Evolutionary conservation across 2,797 vertebrate species (phyloP), one percentile per base, ranked within the genome.

Genomic region (Alfaro cultratus): DNA sequence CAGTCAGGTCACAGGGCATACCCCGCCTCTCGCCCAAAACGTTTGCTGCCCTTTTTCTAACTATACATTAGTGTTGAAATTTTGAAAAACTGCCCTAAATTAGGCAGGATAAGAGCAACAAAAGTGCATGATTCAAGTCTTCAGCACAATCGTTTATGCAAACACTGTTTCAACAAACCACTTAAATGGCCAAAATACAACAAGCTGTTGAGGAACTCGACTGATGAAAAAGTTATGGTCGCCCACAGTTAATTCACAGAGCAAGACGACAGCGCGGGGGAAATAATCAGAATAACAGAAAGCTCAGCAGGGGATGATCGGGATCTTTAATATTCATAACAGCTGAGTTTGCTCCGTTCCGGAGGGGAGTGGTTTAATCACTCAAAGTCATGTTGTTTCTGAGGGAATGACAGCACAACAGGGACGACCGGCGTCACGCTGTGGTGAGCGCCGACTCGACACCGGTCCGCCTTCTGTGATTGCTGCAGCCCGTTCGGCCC

Each of bases 301-400:
- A 81, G 76, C 89, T 75, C 91, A 91, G 88, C 75, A 11, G 84
- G 90, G 89, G 70, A 80, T 74, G 79, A 94, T 92, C 90, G 88
- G 68, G 78, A 93, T 91, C 87, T 94, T 94, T 93, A 94, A 95
- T 93, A 94, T 92, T 94, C 92, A 92, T 88, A 89, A 91, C 85
- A 80, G 80, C 88, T 87, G 75, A 7, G 81, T 85, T 89, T 89
- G 68, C 86, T 85, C 76, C 80, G 79, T 93, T 94, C 81, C 84
- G 80, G 75, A 86, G 93, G 78, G 85, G 84, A 88, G 84, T 70
- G 46, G 80, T 90, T 93, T 87, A 93, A 92, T 94, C 93, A 92
- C 85, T 93, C 88, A 83, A 91, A 89, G 93, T 94, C 92, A 75
- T 87, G 88, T 92, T 93, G 90, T 93, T 93, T 94, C 89, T 86